A percentile compares a stretch with the other conserved stretches of the same genome.
phyloP scores from a whole-genome alignment of 2,888 invertebrate species.

The Drosophila merina region DNA sequence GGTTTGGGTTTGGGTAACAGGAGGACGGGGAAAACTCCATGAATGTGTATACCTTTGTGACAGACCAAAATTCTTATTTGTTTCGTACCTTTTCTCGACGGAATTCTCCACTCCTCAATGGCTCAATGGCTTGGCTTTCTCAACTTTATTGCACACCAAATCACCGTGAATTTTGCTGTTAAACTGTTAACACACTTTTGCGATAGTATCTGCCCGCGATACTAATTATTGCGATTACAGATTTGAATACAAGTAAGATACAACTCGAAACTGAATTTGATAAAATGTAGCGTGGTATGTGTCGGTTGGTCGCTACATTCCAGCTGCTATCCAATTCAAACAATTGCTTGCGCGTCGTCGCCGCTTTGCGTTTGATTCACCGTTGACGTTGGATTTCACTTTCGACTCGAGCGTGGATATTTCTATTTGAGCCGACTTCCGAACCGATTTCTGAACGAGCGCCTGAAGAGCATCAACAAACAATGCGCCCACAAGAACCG shows the following conservation, averaged over 20 bases:
- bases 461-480: constrained; percentile 18
- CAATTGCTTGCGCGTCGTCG: constrained; percentile 49
- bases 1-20: constrained; percentile 26
- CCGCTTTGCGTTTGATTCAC: constrained; percentile 63
- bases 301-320: constrained; percentile 29
- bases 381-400: constrained; percentile 72
- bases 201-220: constrained; percentile 45
- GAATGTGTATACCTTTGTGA: constrained; percentile 49
- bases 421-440: neutral
- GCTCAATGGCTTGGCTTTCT: constrained; percentile 45
- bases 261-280: constrained; percentile 33
- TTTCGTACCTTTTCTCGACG: constrained; percentile 37
- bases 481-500: constrained; percentile 1
- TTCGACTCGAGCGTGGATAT: constrained; percentile 57
- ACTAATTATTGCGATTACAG: constrained; percentile 48
- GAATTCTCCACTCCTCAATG: constrained; percentile 43
- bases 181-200: constrained; percentile 70
- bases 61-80: constrained; percentile 18
- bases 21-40: constrained; percentile 10
- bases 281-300: constrained; percentile 37
- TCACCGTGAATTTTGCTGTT: constrained; percentile 61
- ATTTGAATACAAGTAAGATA: constrained; percentile 20
- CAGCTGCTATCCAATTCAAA: constrained; percentile 60
- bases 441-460: constrained; percentile 34
- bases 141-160: constrained; percentile 49